Conservation (phyloP, 2,888 invertebrate species). For the Gortyna flavago region DNA sequence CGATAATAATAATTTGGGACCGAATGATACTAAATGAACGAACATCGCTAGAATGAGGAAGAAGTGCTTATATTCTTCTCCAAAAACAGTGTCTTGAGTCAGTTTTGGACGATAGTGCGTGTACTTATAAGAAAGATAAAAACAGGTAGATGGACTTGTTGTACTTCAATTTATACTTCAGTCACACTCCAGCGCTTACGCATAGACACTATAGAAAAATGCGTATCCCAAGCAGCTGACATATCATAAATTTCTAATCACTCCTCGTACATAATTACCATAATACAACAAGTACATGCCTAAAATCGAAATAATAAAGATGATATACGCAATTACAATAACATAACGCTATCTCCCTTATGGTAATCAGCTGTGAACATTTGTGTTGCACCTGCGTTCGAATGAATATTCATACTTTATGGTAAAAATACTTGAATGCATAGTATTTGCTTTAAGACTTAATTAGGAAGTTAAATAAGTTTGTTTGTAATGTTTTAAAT, state of each 20-base stretch:
- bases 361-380: constrained; percentile 56
- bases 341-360: constrained; percentile 55
- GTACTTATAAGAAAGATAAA: not conserved
- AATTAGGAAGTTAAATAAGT: constrained; percentile 41
- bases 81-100: not conserved
- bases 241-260: constrained; percentile 12
- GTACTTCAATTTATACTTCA: not conserved
- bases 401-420: constrained; percentile 62
- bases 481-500: constrained; percentile 13
- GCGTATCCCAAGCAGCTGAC: constrained; percentile 20
- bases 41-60: not conserved
- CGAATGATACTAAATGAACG: no score
- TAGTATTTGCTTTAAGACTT: constrained; percentile 32
- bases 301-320: constrained; percentile 49
- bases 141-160: not conserved
- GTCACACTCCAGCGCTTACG: not conserved
- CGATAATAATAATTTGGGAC: no score
- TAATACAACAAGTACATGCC: constrained; percentile 20
- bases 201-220: not conserved
- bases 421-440: constrained; percentile 37
- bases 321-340: constrained; percentile 47
- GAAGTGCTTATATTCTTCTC: not conserved
- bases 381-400: constrained; percentile 55
- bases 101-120: not conserved
- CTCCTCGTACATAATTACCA: constrained; percentile 3